phyloP scores from a whole-genome alignment of 2,888 invertebrate species.

The Sarcophaga variegata region DNA sequence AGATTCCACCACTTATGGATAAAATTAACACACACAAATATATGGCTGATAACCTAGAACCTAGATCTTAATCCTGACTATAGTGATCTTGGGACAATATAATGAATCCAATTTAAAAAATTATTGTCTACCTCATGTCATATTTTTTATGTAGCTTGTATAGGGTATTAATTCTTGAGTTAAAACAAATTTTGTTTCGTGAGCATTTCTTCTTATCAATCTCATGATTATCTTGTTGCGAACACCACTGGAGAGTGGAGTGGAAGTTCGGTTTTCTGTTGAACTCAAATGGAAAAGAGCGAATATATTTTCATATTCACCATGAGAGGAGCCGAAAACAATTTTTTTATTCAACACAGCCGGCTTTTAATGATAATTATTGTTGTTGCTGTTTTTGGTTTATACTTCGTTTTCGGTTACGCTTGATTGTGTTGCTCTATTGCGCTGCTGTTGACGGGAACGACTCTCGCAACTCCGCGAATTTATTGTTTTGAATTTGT shows the following conservation, averaged over 20 bases:
- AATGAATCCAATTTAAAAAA: too few relatives aligned
- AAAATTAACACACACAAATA: too few relatives aligned
- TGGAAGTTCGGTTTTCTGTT: constrained; percentile 47
- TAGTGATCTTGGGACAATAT: too few relatives aligned
- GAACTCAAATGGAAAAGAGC: neutral
- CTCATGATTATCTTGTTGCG: too few relatives aligned
- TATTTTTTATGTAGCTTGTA: neutral
- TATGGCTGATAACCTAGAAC: too few relatives aligned
- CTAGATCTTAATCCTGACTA: too few relatives aligned
- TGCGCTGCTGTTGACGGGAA: constrained; percentile 32
- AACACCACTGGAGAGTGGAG: too few relatives aligned
- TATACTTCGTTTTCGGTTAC: constrained; percentile 42
- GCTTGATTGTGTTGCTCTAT: constrained; percentile 44
- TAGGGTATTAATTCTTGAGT: constrained; percentile 51
- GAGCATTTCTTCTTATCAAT: too few relatives aligned
- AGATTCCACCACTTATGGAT: too few relatives aligned
- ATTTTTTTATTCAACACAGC: constrained; percentile 61
- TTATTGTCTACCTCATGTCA: too few relatives aligned
- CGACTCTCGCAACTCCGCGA: constrained; percentile 70
- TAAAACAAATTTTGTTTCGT: constrained; percentile 19
- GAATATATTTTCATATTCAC: constrained; percentile 51
- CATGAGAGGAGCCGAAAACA: constrained; percentile 34
- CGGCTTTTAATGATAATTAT: constrained; percentile 56
- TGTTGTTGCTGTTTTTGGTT: constrained; percentile 13
- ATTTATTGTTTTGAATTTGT: constrained; percentile 42